Evolutionary conservation across 2,113 vertebrate genomes (phyloP).

Genomic region (Nestor notabilis): DNA sequence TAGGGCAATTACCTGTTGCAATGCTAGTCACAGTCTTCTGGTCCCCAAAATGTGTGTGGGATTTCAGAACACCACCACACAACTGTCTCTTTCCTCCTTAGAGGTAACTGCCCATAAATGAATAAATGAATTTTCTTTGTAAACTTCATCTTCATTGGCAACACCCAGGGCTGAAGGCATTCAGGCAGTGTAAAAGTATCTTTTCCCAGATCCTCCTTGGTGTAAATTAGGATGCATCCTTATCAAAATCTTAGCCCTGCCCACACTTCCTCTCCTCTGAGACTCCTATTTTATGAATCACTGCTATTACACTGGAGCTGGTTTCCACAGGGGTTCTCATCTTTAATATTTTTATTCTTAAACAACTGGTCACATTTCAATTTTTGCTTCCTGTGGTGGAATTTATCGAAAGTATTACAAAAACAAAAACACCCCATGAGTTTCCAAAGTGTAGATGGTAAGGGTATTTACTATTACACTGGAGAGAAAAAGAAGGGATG

Average conservation of each 20-base stretch:
- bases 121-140: background rate
- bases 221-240: background rate
- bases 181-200: background rate
- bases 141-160: background rate
- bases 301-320: background rate
- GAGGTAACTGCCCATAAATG: background rate
- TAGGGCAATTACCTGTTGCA: background rate
- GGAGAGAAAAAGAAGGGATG: background rate
- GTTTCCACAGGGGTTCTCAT: background rate
- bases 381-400: background rate
- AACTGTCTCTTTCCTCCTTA: background rate
- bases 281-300: background rate
- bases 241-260: background rate
- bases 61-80: background rate
- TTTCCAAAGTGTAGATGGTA: background rate
- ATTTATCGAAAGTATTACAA: background rate
- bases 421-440: background rate
- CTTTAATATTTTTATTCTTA: background rate
- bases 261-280: background rate
- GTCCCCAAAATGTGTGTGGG: background rate
- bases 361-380: background rate
- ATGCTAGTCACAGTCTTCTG: background rate
- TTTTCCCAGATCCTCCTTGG: background rate
- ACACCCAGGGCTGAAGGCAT: background rate
- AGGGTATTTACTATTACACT: background rate